Percentiles rank a stretch among this genome's conserved stretches.
phyloP scores from a whole-genome alignment of 1,140 invertebrate genomes.

The Zaprionus kolodkinae region DNA sequence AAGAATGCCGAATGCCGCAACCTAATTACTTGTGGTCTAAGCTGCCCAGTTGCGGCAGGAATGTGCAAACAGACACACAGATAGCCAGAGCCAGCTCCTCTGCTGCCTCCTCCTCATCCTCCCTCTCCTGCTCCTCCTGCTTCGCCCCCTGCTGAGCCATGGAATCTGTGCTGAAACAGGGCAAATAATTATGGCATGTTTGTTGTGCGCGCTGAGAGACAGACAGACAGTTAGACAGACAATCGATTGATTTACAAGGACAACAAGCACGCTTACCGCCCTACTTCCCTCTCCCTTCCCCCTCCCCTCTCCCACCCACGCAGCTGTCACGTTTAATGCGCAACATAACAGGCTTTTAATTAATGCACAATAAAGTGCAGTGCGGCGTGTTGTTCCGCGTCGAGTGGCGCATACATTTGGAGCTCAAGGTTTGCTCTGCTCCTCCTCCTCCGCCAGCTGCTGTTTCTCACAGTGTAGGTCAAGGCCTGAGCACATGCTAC shows the following conservation, averaged over 20 bases:
- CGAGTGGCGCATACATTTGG: constrained; percentile 68
- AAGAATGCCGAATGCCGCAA: constrained; percentile 74
- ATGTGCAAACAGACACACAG: constrained; percentile 60
- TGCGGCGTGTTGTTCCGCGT: constrained; percentile 34
- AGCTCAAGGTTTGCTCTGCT: constrained; percentile 47
- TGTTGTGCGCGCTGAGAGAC: constrained; percentile 37
- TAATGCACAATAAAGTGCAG: constrained; percentile 71
- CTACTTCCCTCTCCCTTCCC: not conserved
- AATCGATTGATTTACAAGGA: constrained; percentile 78
- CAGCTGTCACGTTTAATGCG: constrained; percentile 54
- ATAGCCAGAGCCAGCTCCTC: constrained; percentile 9
- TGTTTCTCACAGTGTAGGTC: constrained; percentile 63
- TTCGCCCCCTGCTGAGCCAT: constrained; percentile 59
- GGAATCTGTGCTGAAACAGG: constrained; percentile 75
- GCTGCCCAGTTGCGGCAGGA: constrained; percentile 61
- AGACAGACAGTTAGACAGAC: constrained; percentile 33
- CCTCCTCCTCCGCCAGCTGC: not conserved
- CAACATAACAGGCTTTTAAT: constrained; percentile 72
- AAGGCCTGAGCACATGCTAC: constrained; percentile 64
- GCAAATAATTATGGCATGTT: constrained; percentile 79
- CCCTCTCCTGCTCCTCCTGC: too few species aligned
- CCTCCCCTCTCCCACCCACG: too few species aligned
- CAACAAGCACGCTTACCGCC: constrained; percentile 15
- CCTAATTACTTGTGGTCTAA: constrained; percentile 77
- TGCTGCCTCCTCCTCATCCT: too few species aligned